Percentiles rank a stretch among this genome's conserved stretches.
Evolutionary conservation across 2,797 vertebrate genomes (phyloP).

Genomic region (Gymnoscopelus braueri): DNA sequence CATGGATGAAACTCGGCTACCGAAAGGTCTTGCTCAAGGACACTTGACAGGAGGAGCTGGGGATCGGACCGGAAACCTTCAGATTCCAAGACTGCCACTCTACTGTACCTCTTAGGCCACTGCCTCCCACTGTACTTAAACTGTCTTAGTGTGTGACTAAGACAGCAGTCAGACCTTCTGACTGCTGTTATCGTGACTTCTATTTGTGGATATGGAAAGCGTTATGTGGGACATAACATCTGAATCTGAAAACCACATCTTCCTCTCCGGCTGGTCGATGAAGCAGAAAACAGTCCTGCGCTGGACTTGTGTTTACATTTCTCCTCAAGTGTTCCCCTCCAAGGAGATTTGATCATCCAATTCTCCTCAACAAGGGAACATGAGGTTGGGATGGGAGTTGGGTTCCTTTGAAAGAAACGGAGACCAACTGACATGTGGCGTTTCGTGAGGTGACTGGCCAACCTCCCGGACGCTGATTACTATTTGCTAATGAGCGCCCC

Average conservation of each 20-base stretch:
- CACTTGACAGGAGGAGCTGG: no score
- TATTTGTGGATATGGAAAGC: no score
- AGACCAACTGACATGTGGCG: constrained; percentile 84
- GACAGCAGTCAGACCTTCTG: no score
- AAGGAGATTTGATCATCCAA: constrained; percentile 66
- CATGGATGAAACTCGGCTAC: no score
- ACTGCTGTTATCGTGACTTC: no score
- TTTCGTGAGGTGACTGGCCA: constrained; percentile 80
- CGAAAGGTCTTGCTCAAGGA: no score
- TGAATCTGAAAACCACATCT: constrained; percentile 51
- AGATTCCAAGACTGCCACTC: no score
- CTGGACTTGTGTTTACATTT: constrained; percentile 73
- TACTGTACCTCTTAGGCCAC: no score
- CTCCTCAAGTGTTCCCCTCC: constrained; percentile 76
- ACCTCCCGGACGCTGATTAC: constrained; percentile 82
- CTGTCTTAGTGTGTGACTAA: no score
- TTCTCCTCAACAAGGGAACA: constrained; percentile 68
- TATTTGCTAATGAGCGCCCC: constrained; percentile 84
- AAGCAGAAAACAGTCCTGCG: constrained; percentile 51
- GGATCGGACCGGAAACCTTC: no score
- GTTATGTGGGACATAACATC: constrained; percentile 14
- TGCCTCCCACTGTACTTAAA: no score
- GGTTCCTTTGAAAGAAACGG: constrained; percentile 67
- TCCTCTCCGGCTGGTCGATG: constrained; percentile 32
- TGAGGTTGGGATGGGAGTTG: constrained; percentile 58